Conservation (phyloP, 2,113 vertebrate species). For the Vimba vimba region DNA sequence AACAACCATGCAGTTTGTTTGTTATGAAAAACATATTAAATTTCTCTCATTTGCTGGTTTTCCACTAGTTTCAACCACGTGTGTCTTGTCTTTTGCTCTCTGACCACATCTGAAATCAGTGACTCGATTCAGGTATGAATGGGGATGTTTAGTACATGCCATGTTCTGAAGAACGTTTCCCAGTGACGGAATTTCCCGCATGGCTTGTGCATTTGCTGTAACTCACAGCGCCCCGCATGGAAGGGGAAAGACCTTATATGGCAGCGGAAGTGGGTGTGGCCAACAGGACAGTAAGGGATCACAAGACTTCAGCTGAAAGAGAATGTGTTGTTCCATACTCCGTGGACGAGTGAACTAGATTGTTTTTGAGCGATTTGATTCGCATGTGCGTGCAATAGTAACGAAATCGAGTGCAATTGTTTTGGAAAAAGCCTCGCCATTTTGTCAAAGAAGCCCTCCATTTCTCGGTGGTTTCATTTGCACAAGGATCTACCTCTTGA, state of each 20-base stretch:
- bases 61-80: neutral
- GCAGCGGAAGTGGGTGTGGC: constrained; percentile 78
- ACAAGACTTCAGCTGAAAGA: constrained; percentile 73
- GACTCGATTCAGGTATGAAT: neutral
- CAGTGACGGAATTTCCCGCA: constrained; percentile 81
- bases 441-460: constrained; percentile 55
- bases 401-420: constrained; percentile 68
- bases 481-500: constrained; percentile 55
- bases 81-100: neutral
- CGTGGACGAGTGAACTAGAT: constrained; percentile 9
- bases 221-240: constrained; percentile 69
- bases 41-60: neutral
- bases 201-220: constrained; percentile 71
- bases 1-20: neutral
- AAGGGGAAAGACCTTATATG: constrained; percentile 74
- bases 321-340: constrained; percentile 60
- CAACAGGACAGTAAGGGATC: constrained; percentile 62
- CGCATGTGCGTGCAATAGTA: constrained; percentile 61
- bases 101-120: neutral
- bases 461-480: constrained; percentile 46
- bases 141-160: constrained; percentile 1
- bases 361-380: constrained; percentile 42
- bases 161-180: constrained; percentile 37
- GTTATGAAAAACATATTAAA: neutral
- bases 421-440: constrained; percentile 29